Evolutionary conservation across 2,888 invertebrate genomes (phyloP), one percentile per base, ranked within the genome.

Genomic region (Polyploca ridens): DNA sequence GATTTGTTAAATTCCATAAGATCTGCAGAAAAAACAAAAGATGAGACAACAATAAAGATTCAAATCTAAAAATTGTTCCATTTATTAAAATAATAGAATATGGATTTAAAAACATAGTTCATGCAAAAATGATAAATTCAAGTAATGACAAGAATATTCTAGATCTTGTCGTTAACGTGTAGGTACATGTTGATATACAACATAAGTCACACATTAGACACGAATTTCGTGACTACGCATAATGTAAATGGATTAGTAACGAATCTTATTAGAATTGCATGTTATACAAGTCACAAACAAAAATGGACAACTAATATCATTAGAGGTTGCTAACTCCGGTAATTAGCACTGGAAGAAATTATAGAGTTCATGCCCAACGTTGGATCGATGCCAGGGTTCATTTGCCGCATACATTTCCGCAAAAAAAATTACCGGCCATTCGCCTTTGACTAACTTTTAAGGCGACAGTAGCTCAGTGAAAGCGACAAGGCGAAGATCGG

Each of bases 191-290:
- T 54, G 33, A 33, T 46, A 69, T 81, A 27, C 27, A 76, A 74
- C 75, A 75, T 72, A 71, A 71, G 75, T 77, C 72, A 66, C 64
- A 44, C 69, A 77, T 81, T 78, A 75, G 74, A 82, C 83, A 83
- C 77, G 82, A 81, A 65, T 77, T 81, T 82, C 84, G 84, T 84
- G 84, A 82, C 84, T 74, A 66, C 69, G 74, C 79, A 74, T 76
- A 81, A 81, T 78, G 71, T 77, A 79, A 82, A 77, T 76, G 80
- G 76, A 83, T 85, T 83, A 84, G 77, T 79, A 75, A 82, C 74
- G 75, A 83, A 81, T 84, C 83, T 74, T 75, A 74, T 77, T 81
- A 78, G 77, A 66, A 76, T 78, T 76, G 78, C 85, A 27, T 84
- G 76, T 80, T 78, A 78, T 74, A 76, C 74, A 77, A 79, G 75